Evolutionary conservation across 2,888 invertebrate species (phyloP).

Genomic region (Rhorus exstirpatorius): DNA sequence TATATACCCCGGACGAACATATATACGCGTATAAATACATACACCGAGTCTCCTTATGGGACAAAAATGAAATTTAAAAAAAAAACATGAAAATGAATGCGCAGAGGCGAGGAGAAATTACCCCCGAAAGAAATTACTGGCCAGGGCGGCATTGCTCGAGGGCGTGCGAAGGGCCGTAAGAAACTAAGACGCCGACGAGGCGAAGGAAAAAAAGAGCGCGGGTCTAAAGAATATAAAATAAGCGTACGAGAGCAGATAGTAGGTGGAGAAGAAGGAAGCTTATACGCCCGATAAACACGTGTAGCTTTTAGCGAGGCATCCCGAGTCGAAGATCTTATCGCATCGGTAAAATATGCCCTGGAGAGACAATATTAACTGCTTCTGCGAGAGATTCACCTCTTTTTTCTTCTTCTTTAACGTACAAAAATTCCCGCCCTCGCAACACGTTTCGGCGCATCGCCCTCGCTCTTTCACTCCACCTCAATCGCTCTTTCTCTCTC

Average conservation of each 20-base stretch:
- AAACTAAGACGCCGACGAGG: conserved; percentile 25
- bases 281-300: conserved; percentile 85
- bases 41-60: conserved; percentile 22
- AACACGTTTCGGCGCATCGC: conserved; percentile 65
- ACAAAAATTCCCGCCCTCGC: conserved; percentile 69
- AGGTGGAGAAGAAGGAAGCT: conserved; percentile 72
- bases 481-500: conserved; percentile 74
- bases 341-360: conserved; percentile 84
- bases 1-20: conserved; percentile 22
- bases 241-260: conserved; percentile 36
- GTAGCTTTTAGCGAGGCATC: conserved; percentile 86
- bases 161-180: conserved; percentile 70
- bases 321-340: conserved; percentile 83
- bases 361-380: conserved; percentile 86
- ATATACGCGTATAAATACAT: conserved; percentile 18
- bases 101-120: conserved; percentile 73
- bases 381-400: conserved; percentile 76
- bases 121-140: conserved; percentile 77
- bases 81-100: conserved; percentile 45
- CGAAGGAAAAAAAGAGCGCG: conserved; percentile 25
- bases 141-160: conserved; percentile 76
- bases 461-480: conserved; percentile 75
- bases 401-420: conserved; percentile 37
- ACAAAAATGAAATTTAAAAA: conserved; percentile 18
- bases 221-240: conserved; percentile 42